These are phyloP conservation scores for Aurelia sp. DNA, from an alignment of 30 jellyfish, hydroid and myxozoan genomes.

Conservation along the genomic window DNA sequence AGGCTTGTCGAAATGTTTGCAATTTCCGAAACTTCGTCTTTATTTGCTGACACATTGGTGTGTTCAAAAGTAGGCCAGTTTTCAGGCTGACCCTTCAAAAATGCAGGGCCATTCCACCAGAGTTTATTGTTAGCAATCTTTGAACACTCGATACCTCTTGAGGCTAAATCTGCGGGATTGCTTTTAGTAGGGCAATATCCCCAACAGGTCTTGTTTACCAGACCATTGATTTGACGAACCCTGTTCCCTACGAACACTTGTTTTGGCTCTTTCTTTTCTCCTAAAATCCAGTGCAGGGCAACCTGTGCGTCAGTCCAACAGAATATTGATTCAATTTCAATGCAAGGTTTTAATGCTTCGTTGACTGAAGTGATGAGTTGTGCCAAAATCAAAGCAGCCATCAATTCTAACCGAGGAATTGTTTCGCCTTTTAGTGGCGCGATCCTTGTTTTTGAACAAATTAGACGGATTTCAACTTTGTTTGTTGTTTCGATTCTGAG, in stretches of 20 bases:
- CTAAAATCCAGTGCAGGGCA: constrained; percentile 10
- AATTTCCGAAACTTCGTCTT: neutral
- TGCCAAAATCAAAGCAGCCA: constrained; percentile 9
- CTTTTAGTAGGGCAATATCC: neutral
- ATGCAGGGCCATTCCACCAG: constrained; percentile 37
- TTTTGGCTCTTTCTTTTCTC: neutral
- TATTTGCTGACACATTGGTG: neutral
- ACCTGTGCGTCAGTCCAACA: constrained; percentile 35
- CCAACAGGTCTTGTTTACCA: neutral
- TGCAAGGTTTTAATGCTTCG: neutral
- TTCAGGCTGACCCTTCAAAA: neutral
- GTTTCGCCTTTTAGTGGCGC: constrained; percentile 8
- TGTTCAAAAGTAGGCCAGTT: neutral
- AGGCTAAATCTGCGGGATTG: constrained; percentile 10
- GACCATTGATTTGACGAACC: neutral
- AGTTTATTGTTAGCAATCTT: neutral
- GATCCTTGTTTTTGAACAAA: too few species aligned
- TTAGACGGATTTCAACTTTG: too few species aligned
- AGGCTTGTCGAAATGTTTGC: neutral
- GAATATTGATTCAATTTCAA: neutral
- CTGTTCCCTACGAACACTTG: neutral
- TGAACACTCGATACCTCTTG: neutral
- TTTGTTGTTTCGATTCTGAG: too few species aligned
- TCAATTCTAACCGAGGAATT: constrained; percentile 14
- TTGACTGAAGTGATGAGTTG: neutral